Percentiles rank a stretch among this genome's conserved stretches.
Evolutionary conservation across 2,888 invertebrate genomes (phyloP).

Genomic region (Diaperis boleti): DNA sequence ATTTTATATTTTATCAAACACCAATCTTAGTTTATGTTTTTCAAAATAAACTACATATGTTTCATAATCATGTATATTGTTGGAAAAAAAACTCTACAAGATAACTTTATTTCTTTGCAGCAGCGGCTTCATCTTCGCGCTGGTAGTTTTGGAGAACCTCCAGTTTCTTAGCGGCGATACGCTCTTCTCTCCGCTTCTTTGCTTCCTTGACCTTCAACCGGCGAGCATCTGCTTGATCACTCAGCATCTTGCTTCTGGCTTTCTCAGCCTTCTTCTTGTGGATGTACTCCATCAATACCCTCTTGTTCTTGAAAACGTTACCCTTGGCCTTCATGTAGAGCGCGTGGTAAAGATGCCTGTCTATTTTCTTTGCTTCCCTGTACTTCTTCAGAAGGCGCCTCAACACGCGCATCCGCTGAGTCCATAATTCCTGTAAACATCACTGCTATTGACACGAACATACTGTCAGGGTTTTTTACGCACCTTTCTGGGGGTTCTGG

Average conservation of each 20-base stretch:
- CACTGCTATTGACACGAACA: no score
- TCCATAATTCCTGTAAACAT: slow-evolving; percentile 76
- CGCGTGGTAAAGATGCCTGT: slow-evolving; percentile 97
- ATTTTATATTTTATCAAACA: slow-evolving; percentile 17
- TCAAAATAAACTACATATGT: slow-evolving; percentile 7
- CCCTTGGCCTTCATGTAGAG: slow-evolving; percentile 99
- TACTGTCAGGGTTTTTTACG: no score
- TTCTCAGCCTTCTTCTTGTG: slow-evolving; percentile 99
- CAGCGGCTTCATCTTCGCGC: slow-evolving; percentile 84
- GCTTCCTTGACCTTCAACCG: slow-evolving; percentile 97
- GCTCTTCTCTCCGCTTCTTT: slow-evolving; percentile 95
- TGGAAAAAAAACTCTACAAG: not conserved
- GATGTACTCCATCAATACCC: slow-evolving; percentile 99
- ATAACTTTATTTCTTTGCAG: slow-evolving; percentile 71
- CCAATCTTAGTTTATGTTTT: not conserved
- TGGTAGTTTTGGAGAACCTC: slow-evolving; percentile 91
- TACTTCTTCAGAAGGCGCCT: slow-evolving; percentile 95
- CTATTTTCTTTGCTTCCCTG: slow-evolving; percentile 98
- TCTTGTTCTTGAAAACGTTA: slow-evolving; percentile 98
- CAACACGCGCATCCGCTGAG: slow-evolving; percentile 96
- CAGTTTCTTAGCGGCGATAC: slow-evolving; percentile 93
- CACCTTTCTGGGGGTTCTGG: slow-evolving; percentile 96
- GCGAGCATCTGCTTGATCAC: slow-evolving; percentile 98
- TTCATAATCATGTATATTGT: not conserved
- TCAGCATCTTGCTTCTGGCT: slow-evolving; percentile 95